Percentiles rank a stretch among this genome's conserved stretches.
Conservation (phyloP, 2,113 vertebrate genomes). For the Charadrius vociferus region DNA sequence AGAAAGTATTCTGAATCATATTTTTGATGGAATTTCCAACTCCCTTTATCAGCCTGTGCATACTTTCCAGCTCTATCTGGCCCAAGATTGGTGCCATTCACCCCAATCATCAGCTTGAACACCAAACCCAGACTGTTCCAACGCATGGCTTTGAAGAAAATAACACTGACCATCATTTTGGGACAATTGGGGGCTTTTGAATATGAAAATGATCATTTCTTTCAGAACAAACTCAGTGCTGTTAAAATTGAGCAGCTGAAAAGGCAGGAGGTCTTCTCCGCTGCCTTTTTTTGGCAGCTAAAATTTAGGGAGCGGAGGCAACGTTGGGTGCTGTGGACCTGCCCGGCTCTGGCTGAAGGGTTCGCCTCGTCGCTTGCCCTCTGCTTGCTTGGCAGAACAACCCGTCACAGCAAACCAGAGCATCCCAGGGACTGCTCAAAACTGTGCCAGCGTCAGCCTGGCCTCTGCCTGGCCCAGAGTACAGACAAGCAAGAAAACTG, state of each 20-base stretch:
- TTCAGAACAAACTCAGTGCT: background rate
- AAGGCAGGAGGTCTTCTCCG: background rate
- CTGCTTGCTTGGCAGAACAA: background rate
- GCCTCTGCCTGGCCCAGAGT: background rate
- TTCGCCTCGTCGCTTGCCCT: background rate
- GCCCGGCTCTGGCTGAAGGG: background rate
- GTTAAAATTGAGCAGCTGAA: background rate
- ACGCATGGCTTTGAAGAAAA: background rate
- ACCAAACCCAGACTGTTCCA: background rate
- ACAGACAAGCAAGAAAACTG: background rate
- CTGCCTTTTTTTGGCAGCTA: background rate
- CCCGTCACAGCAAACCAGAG: background rate
- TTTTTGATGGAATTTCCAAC: constrained; percentile 7
- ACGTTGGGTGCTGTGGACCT: background rate
- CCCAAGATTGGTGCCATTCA: background rate
- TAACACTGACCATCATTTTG: background rate
- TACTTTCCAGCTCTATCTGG: background rate
- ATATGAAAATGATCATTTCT: background rate
- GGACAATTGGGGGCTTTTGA: background rate
- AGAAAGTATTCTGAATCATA: background rate
- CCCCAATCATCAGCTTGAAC: background rate
- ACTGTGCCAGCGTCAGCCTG: background rate
- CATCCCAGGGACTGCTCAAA: background rate
- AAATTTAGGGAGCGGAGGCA: background rate
- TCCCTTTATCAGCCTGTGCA: background rate